Percentiles rank a stretch among this genome's conserved stretches.
Conservation (phyloP, 2,888 invertebrate genomes). For the Cheilosia pagana region DNA sequence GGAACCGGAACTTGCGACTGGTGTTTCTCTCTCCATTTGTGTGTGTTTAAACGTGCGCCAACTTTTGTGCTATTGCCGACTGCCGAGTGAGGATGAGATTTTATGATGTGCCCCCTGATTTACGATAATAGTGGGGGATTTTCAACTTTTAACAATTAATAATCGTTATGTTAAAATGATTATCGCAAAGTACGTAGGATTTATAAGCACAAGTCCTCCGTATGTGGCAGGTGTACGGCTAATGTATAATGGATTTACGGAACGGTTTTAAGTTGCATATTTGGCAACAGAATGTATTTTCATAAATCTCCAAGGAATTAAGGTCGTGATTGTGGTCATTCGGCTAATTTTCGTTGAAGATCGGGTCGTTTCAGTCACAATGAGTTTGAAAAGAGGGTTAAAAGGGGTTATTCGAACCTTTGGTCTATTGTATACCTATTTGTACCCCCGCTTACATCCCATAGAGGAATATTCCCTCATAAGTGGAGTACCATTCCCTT, state of each 20-base stretch:
- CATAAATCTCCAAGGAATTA: conserved; percentile 15
- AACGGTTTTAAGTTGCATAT: not conserved
- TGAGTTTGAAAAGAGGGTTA: no score
- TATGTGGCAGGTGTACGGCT: not conserved
- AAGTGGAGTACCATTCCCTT: no score
- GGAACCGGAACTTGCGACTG: not conserved
- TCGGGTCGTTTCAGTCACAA: no score
- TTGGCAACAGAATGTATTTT: not conserved
- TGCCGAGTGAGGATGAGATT: conserved; percentile 37
- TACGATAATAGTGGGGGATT: conserved; percentile 46
- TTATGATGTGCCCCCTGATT: conserved; percentile 58
- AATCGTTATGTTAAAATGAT: conserved; percentile 30
- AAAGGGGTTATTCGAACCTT: no score
- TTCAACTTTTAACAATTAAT: conserved; percentile 51
- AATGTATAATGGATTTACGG: not conserved
- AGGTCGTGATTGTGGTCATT: not conserved
- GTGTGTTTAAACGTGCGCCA: not conserved
- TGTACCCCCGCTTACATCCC: no score
- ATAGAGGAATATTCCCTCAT: no score
- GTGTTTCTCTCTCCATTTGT: not conserved
- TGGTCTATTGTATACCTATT: no score
- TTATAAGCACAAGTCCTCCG: not conserved
- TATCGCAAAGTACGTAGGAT: conserved; percentile 16
- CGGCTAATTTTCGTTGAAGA: not conserved
- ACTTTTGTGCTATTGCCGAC: conserved; percentile 28